These are phyloP conservation scores for Sorex fumeus DNA, from an alignment of 2,113 vertebrate genomes.

Conservation along the genomic window DNA sequence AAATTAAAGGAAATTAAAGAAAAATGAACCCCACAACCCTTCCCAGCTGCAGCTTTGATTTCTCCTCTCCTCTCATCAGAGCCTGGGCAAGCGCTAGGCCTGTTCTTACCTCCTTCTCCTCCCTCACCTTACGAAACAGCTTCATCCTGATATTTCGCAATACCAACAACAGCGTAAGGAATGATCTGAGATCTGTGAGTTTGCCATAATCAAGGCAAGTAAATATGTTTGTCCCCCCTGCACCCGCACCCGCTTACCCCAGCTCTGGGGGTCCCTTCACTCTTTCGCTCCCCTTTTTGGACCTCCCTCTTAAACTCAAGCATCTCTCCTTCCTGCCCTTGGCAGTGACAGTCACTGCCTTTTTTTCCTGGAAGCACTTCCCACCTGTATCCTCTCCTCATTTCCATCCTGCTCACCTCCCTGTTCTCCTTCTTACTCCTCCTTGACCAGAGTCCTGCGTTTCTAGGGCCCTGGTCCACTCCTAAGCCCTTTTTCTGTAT, in stretches of 20 bases:
- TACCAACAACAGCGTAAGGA: not conserved
- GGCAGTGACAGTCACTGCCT: not conserved
- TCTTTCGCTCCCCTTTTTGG: not conserved
- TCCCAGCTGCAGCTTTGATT: not conserved
- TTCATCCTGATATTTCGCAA: too few species aligned
- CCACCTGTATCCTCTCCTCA: too few species aligned
- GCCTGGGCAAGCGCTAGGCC: not conserved
- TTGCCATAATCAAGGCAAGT: not conserved
- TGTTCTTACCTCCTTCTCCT: not conserved
- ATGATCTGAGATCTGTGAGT: not conserved
- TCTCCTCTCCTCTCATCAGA: not conserved
- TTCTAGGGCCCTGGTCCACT: not conserved
- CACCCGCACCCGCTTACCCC: too few species aligned
- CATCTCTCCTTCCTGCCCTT: not conserved
- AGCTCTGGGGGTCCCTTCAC: not conserved
- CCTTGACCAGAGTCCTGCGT: not conserved
- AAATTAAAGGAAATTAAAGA: too few species aligned
- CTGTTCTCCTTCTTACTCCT: not conserved
- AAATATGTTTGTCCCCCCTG: not conserved
- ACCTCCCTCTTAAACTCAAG: not conserved
- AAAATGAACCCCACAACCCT: not conserved
- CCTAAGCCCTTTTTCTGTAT: not conserved
- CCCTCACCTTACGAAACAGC: not conserved
- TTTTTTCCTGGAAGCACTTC: not conserved
- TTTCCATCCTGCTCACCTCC: rapidly evolving